Percentiles rank a stretch among this genome's conserved stretches.
Evolutionary conservation across 2,113 vertebrate genomes (phyloP).

Genomic region (Marmota monax): DNA sequence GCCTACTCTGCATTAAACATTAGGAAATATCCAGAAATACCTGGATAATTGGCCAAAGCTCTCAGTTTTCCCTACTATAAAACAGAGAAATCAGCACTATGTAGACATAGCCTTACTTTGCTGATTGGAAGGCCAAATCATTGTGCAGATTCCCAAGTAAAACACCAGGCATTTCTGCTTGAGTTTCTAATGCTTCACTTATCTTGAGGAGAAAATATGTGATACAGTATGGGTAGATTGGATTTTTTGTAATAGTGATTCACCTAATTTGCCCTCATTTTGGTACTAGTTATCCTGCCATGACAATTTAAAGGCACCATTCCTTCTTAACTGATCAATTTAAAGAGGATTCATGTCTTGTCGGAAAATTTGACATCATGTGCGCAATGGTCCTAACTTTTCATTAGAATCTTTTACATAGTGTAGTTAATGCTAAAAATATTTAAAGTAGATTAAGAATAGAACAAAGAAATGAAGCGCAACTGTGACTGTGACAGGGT

Average conservation of each 20-base stretch:
- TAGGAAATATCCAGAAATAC: constrained; percentile 34
- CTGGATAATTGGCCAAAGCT: not conserved
- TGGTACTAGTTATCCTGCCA: constrained; percentile 57
- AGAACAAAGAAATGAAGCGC: constrained; percentile 77
- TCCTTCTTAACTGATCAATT: constrained; percentile 45
- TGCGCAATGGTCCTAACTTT: constrained; percentile 61
- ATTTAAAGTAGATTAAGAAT: constrained; percentile 79
- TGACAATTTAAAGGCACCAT: constrained; percentile 58
- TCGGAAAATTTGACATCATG: constrained; percentile 67
- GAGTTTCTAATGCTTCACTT: not conserved
- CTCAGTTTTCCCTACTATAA: constrained; percentile 26
- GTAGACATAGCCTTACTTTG: not conserved
- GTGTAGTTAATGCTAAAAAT: constrained; percentile 72
- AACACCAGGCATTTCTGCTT: constrained; percentile 27
- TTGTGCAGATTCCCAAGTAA: not conserved
- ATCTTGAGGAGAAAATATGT: constrained; percentile 44
- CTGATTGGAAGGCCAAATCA: not conserved
- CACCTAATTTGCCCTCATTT: constrained; percentile 75
- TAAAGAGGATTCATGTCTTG: constrained; percentile 67
- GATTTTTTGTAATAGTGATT: constrained; percentile 65
- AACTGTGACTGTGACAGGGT: constrained; percentile 67
- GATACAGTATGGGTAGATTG: not conserved
- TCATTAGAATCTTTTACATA: constrained; percentile 68
- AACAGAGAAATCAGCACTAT: constrained; percentile 54
- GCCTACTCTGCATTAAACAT: not conserved